Evolutionary conservation across 2,888 invertebrate species (phyloP).

Genomic region (Cosmia pyralina): DNA sequence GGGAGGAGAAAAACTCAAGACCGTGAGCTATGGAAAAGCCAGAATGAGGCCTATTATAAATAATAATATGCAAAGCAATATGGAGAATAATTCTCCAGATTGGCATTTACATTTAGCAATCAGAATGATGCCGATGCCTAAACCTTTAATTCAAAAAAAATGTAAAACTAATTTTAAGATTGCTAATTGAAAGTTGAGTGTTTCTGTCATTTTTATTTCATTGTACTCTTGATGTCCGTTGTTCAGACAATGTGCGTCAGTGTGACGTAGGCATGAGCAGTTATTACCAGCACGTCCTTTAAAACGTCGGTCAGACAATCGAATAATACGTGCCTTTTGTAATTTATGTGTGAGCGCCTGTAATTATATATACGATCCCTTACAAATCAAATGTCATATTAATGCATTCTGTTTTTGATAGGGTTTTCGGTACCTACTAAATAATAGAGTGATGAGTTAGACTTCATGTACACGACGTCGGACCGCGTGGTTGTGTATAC

Average conservation of each 20-base stretch:
- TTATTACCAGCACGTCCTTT: slow-evolving; percentile 3
- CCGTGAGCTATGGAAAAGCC: too few species aligned
- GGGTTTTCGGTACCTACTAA: not conserved
- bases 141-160: too few species aligned
- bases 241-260: not conserved
- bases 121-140: too few species aligned
- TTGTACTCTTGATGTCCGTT: not conserved
- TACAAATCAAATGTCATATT: slow-evolving; percentile 15
- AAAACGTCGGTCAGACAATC: slow-evolving; percentile 1
- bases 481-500: too few species aligned
- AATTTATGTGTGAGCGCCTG: slow-evolving; percentile 2
- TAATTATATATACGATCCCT: not conserved
- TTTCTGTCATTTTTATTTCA: slow-evolving; percentile 7
- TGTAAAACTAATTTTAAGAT: too few species aligned
- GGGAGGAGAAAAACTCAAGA: too few species aligned
- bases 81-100: too few species aligned
- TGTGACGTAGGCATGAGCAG: not conserved
- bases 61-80: too few species aligned
- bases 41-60: too few species aligned
- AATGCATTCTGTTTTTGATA: slow-evolving; percentile 2
- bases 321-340: slow-evolving; percentile 19
- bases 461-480: too few species aligned
- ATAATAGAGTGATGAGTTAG: not conserved
- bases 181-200: too few species aligned
- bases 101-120: too few species aligned